Base-by-base conservation (phyloP, 2,888 invertebrate species). In the Drosophila mercatorum region DNA sequence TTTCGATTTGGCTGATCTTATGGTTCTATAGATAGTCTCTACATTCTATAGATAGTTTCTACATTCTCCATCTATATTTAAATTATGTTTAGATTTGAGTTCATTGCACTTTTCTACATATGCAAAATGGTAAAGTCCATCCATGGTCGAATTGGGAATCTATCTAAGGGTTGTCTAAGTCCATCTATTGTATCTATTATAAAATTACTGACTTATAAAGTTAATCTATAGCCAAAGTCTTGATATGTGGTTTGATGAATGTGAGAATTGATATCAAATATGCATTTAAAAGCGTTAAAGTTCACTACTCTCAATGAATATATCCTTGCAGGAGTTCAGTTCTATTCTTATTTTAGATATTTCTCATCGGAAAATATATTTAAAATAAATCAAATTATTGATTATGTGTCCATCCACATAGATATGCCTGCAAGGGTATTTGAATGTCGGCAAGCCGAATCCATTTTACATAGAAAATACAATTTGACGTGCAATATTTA, bases 401-500 rank as follows among this genome's bases (percentile, higher is more conserved):
- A 31, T 31, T 31, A 31, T 31, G 31, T 5, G 4, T 31, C 5
- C 3, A 14, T 14, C 2, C 3, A 14, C 2, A 36, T 34, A 22
- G 17, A 14, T 22, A 22, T 38, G n/a, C 10, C 31, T n/a, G 58
- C 17, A 51, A 22, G 12, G 11, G 31, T 31, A 14, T 40, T 31
- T 7, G 4, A n/a, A 4, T 2, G 38, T 36, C 49, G 60, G 40
- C 34, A 6, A 5, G 26, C 36, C 53, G 61, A 53, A 49, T 41
- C 5, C 11, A 22, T 11, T 38, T 6, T 1, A 36, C 8, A 26
- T 1, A 1, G 17, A 8, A 38, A 38, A 7, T 2, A 47, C 0
- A 47, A 14, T 17, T 34, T 12, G 2, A 10, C 66, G 53, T 65
- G 66, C 66, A 66, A 17, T 47, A 53, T 65, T 40, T 26, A 40